Percentiles rank a stretch among this genome's conserved stretches.
Conservation (phyloP, 2,797 vertebrate species). For the Pteropus rufus region DNA sequence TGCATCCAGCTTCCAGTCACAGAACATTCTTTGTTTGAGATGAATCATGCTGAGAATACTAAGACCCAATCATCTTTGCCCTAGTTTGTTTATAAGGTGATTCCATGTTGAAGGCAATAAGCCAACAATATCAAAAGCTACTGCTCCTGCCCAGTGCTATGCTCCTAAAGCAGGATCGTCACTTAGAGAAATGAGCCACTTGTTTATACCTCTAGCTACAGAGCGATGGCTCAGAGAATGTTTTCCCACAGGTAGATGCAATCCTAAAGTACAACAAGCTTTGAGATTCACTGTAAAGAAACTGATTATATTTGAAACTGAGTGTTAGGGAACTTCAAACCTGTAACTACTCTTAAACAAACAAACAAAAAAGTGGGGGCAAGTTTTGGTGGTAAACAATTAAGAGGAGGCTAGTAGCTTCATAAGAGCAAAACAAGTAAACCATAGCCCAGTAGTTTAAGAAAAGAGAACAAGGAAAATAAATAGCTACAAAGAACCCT, state of each 20-base stretch:
- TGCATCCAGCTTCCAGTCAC: neutral
- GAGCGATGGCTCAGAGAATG: neutral
- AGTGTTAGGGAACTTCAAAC: neutral
- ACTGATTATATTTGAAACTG: neutral
- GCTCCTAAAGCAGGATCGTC: neutral
- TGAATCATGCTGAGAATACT: neutral
- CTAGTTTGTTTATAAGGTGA: neutral
- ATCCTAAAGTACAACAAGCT: neutral
- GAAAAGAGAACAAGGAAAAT: neutral
- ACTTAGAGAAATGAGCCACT: neutral
- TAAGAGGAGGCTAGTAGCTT: neutral
- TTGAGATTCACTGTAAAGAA: neutral
- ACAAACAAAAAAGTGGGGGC: too few species aligned
- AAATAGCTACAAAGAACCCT: neutral
- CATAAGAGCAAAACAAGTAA: neutral
- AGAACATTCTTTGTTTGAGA: neutral
- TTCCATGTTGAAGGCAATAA: neutral
- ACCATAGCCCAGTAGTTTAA: neutral
- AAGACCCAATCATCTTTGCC: neutral
- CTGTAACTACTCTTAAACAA: neutral
- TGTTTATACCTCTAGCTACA: neutral
- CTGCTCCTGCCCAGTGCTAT: too few species aligned
- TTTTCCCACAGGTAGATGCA: neutral
- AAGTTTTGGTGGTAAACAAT: neutral
- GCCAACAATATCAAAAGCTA: neutral